Evolutionary conservation across 1,140 invertebrate genomes (phyloP).

Genomic region (Zaprionus inermis): DNA sequence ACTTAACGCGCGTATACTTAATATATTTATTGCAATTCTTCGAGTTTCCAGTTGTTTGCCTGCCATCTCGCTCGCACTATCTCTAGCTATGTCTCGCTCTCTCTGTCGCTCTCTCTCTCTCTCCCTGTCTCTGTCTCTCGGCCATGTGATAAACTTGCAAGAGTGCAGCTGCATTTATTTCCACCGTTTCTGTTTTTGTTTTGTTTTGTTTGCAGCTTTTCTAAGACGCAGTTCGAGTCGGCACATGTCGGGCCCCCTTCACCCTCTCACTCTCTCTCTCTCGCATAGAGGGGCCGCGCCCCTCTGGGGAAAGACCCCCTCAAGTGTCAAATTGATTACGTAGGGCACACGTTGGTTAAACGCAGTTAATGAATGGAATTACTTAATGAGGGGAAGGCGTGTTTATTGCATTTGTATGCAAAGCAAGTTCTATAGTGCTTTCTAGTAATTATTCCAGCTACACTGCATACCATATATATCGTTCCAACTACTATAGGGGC

Average conservation of each 20-base stretch:
- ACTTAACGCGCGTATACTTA: constrained; percentile 51
- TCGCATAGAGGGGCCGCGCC: neutral
- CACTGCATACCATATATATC: neutral
- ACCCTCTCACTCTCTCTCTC: neutral
- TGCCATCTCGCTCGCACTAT: constrained; percentile 33
- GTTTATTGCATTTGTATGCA: constrained; percentile 24
- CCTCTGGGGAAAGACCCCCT: constrained; percentile 14
- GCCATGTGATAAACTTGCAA: constrained; percentile 34
- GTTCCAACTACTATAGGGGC: neutral
- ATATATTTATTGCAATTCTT: neutral
- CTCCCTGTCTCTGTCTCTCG: neutral
- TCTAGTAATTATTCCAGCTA: neutral
- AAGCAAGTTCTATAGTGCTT: constrained; percentile 11
- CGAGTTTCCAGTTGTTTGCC: constrained; percentile 29
- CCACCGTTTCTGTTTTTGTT: neutral
- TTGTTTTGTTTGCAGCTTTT: constrained; percentile 20
- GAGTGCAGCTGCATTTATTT: constrained; percentile 35
- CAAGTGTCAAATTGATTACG: constrained; percentile 76
- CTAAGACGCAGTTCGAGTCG: constrained; percentile 44
- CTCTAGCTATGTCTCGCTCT: neutral
- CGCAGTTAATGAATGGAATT: constrained; percentile 66
- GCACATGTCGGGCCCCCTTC: constrained; percentile 25
- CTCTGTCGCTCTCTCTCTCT: neutral
- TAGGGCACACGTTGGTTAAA: constrained; percentile 51
- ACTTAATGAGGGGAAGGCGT: constrained; percentile 26